Evolutionary conservation across 2,888 invertebrate genomes (phyloP), one percentile per base, ranked within the genome.

Genomic region (Pycnomerus fuliginosus): DNA sequence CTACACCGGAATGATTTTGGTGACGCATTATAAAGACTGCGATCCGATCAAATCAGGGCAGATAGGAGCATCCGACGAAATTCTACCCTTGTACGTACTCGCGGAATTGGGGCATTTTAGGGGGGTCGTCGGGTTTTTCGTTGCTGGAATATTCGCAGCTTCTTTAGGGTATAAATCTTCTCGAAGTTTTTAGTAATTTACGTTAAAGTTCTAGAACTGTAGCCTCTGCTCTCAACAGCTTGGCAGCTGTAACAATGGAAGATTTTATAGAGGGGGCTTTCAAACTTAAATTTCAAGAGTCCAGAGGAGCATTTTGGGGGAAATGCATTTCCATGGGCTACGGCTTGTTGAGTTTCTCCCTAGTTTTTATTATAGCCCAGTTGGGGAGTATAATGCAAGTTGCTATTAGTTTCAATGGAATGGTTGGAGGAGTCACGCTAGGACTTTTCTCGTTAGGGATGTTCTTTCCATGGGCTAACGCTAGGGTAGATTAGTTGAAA

Each of bases 121-220:
- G 17, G 93, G 94, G 0, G 74, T 95, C 1, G 87, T 94, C 1
- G 95, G 96, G 2, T 84, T 96, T 60, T 96, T 97, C 70, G 94
- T 96, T 0, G 91, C 96, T 2, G 94, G 95, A 12, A 90, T 97
- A 45, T 97, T 96, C 70, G 93, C 94, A 24, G 96, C 95, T 1
- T 94, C 95, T 62, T 80, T 96, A 55, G 95, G 95, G 93, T 94
- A 30, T 15, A 17, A 17, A 31, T 28, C 10, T 25, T 15, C 7
- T 1, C 5, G 16, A 34, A n/a, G 27, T 20, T 16, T 20, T 24
- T 29, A 24, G 23, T 22, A 15, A 30, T 4, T 5, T 8, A 20
- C 20, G 5, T 25, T 20, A 3, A 14, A 39, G 5, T 70, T 74
- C 34, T 72, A 96, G 95, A 59, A 96, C 96, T 3, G 92, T 97